Evolutionary conservation across 2,888 invertebrate species (phyloP).

Genomic region (Buathra laborator): DNA sequence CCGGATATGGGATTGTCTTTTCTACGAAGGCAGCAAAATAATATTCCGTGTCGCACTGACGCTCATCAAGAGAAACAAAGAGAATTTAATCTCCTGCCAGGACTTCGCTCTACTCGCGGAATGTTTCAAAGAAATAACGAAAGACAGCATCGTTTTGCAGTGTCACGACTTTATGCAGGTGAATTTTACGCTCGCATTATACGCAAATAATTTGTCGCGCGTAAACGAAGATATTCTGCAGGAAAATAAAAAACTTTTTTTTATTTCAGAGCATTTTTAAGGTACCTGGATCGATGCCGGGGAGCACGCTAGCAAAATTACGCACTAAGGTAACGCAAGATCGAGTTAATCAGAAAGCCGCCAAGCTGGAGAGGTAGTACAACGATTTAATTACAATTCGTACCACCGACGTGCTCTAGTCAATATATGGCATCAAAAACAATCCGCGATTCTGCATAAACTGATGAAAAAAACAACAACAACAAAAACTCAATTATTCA

Average conservation of each 20-base stretch:
- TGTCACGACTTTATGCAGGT: constrained; percentile 97
- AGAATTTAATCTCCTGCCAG: constrained; percentile 90
- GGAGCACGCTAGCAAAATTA: constrained; percentile 88
- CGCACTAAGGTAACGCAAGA: constrained; percentile 87
- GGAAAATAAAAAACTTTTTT: constrained; percentile 47
- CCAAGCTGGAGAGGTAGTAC: constrained; percentile 81
- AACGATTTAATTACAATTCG: constrained; percentile 49
- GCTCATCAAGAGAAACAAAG: constrained; percentile 91
- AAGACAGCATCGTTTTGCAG: constrained; percentile 91
- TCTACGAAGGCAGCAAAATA: constrained; percentile 97
- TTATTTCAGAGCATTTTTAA: constrained; percentile 92
- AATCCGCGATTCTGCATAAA: constrained; percentile 22
- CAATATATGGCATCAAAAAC: constrained; percentile 55
- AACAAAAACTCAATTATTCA: constrained; percentile 50
- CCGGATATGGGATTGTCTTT: constrained; percentile 98
- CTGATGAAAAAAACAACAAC: constrained; percentile 12
- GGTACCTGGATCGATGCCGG: constrained; percentile 92
- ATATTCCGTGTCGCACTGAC: constrained; percentile 95
- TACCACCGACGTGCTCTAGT: constrained; percentile 66
- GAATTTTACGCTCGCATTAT: constrained; percentile 73
- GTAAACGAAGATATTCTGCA: constrained; percentile 10
- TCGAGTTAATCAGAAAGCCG: constrained; percentile 85
- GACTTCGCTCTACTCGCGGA: constrained; percentile 94
- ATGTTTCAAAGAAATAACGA: constrained; percentile 93
- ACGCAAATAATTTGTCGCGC: not conserved